Base-by-base conservation (phyloP, 2,888 invertebrate species). In the Melieria picta region DNA sequence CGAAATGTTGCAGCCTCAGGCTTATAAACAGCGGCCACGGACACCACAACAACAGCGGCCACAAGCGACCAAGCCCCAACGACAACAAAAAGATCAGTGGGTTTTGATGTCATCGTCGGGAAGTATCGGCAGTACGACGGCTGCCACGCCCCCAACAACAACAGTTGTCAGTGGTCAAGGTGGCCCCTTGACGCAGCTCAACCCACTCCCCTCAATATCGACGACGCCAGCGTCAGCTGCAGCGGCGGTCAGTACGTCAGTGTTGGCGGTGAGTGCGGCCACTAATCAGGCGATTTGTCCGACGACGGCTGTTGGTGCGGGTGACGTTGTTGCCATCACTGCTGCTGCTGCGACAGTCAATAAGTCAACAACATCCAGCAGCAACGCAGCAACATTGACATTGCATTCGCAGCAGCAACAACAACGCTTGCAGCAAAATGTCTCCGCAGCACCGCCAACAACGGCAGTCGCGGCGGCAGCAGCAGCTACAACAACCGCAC, bases 1-100 rank as follows among this genome's bases (percentile, higher is more conserved):
- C 11, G 52, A 64, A 64, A 64, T 64, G 64, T 64, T 64, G 64
- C 64, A 64, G 64, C 43, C 16, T 9, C 42, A 64, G 7, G 42
- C 48, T 16, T 71, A 65, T 30, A 30, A 30, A 48, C 81, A 79
- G 47, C 81, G 80, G 48, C 63, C 83, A 52, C 80, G 56, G 64
- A 45, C 58, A 45, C 65, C 52, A 30, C 64, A 52, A 50, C 65
- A 65, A 56, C 61, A 52, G 6, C 68, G 61, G 61, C 30, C 30
- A 30, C 30, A 30, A 30, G 30, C 3, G 30, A 30, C 30, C 30
- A 30, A 30, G 30, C 2, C 30, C 30, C 30, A 30, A 30, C 30
- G 30, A 2, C 30, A 30, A 30, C 30, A 30, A 30, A 30, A 30
- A 30, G 30, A 30, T 30, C 30, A 30, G 30, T 30, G 30, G 30